phyloP scores from a whole-genome alignment of 2,797 vertebrate genomes.

The Muscicapa comitata region DNA sequence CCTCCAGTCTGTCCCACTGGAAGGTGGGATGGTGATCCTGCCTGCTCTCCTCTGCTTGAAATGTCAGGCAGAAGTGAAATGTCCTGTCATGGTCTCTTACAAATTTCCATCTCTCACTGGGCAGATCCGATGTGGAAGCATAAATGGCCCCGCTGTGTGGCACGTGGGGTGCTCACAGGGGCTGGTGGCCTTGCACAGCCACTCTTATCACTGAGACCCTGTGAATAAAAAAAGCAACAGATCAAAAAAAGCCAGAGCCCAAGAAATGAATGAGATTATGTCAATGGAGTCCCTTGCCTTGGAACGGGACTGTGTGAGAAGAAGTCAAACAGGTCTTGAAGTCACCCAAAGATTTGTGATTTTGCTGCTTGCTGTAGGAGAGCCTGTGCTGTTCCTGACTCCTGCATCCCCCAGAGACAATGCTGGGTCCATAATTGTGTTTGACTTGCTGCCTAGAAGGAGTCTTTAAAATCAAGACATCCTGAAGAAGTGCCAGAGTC shows the following conservation, averaged over 20 bases:
- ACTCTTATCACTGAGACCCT: not conserved
- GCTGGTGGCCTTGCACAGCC: not conserved
- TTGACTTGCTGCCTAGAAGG: conserved; percentile 68
- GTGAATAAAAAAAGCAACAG: not conserved
- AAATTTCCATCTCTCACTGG: not conserved
- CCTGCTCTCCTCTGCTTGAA: not conserved
- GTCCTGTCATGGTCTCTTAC: not conserved
- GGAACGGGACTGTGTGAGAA: not conserved
- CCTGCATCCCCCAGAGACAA: not conserved
- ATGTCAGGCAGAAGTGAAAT: not conserved
- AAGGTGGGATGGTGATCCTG: not conserved
- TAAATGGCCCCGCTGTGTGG: not conserved
- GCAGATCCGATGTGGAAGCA: not conserved
- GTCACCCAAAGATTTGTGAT: conserved; percentile 26
- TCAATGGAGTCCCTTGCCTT: not conserved
- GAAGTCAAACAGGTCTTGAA: not conserved
- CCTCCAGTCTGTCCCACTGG: not conserved
- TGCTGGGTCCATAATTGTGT: not conserved
- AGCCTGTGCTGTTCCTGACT: not conserved
- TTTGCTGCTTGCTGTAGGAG: not conserved
- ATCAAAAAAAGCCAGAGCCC: not conserved
- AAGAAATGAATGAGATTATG: not conserved
- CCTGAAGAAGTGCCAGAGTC: conserved; percentile 35
- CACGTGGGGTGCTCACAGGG: accelerated
- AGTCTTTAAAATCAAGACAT: conserved; percentile 68